These are phyloP conservation scores for Synanthedon andrenaeformis DNA, from an alignment of 2,888 invertebrate species.

Conservation along the genomic window DNA sequence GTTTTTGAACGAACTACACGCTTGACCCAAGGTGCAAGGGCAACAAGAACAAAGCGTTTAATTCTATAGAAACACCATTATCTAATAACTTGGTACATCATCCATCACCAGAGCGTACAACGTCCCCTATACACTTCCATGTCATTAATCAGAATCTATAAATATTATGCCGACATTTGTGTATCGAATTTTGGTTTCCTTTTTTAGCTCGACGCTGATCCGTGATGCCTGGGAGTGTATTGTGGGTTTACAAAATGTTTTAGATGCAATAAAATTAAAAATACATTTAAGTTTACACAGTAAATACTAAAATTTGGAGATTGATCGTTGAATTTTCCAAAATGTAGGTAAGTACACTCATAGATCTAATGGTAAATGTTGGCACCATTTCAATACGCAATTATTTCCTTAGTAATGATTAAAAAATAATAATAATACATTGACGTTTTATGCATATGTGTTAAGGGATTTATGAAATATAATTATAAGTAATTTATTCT, in stretches of 20 bases:
- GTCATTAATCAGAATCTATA: slow-evolving; percentile 68
- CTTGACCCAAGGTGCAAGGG: slow-evolving; percentile 30
- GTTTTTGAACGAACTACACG: slow-evolving; percentile 4
- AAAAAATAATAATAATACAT: no score
- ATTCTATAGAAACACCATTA: slow-evolving; percentile 68
- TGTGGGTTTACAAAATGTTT: neutral
- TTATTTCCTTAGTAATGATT: no score
- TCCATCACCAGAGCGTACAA: slow-evolving; percentile 47
- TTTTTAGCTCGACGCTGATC: slow-evolving; percentile 6
- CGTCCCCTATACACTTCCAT: slow-evolving; percentile 51
- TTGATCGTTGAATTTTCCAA: no score
- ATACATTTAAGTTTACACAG: no score
- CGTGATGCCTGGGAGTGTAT: slow-evolving; percentile 1
- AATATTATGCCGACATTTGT: slow-evolving; percentile 57
- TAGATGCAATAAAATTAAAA: no score
- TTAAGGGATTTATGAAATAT: no score
- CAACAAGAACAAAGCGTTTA: slow-evolving; percentile 60
- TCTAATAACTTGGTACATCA: slow-evolving; percentile 57
- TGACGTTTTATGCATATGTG: no score
- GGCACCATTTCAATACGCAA: no score
- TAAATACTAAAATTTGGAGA: no score
- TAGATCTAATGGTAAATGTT: no score
- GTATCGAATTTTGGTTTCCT: slow-evolving; percentile 38
- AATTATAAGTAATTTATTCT: no score
- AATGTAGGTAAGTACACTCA: no score